Base-by-base conservation (phyloP, 2,113 vertebrate species). In the Phylloscopus trochiloides region DNA sequence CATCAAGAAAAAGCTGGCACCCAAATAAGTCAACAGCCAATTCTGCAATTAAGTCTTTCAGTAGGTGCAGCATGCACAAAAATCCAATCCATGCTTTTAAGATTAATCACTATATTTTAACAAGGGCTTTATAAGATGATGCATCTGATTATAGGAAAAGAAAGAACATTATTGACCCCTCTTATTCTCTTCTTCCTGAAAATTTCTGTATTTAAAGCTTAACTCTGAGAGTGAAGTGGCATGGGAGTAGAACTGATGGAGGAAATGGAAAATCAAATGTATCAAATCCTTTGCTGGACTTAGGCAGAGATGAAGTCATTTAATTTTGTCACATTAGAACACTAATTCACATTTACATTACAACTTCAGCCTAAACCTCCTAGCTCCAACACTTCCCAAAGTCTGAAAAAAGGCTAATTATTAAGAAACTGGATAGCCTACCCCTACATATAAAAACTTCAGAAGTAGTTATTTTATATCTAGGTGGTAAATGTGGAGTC, bases 351-450 rank as follows among this genome's bases (percentile, higher is more conserved):
- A 47, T 74, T 71, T 71, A 65, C 21, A 34, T 40, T 62, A 34
- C 47, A 67, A 79, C 36, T 80, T 83, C 47, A 76, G 74, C 18
- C 36, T 59, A 76, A 84, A 45, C 18, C 17, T 50, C 25, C 32
- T 26, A 1, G 2, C 50, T 90, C 29, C 34, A 83, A 31, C 32
- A 42, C 34, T 90, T 92, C 52, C 38, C 3, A 1, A 70, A 83
- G 38, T 36, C 29, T 83, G 80, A 93, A 78, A 94, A 85, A 20
- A 55, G 7, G 24, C 29, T 88, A 66, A 94, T 89, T 70, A 73
- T 82, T 86, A 81, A 88, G 88, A 92, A 96, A 93, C 38, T 66
- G 25, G n/a, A 85, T 85, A 88, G 68, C 38, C 67, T 86, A 83
- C 12, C 12, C 43, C 78, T 32, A 85, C 17, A 83, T 36, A 84